Conservation (phyloP, 2,797 vertebrate genomes). For the Myoxocephalus aenaeus region DNA sequence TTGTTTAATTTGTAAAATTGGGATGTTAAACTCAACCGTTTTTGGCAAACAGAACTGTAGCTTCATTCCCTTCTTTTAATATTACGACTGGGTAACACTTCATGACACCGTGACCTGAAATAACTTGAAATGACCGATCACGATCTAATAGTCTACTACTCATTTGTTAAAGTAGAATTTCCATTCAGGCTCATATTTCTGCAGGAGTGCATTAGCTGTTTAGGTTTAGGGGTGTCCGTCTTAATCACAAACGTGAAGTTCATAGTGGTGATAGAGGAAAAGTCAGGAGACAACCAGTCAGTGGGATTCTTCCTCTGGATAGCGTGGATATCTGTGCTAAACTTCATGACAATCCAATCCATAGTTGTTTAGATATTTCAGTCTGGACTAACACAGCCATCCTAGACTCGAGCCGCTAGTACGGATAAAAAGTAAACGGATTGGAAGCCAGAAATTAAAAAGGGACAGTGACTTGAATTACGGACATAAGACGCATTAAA, state of each 20-base stretch:
- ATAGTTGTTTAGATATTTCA: not conserved
- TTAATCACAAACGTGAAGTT: not conserved
- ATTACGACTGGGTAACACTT: not conserved
- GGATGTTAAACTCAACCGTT: constrained; percentile 14
- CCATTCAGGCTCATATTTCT: not conserved
- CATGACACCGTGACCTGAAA: not conserved
- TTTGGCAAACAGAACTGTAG: constrained; percentile 11
- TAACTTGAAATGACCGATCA: not conserved
- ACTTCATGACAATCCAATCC: no score
- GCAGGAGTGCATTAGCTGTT: not conserved
- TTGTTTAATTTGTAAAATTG: constrained; percentile 12
- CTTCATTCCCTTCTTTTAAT: constrained; percentile 18
- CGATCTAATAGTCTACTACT: not conserved
- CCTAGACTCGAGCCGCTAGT: not conserved
- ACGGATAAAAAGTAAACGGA: not conserved
- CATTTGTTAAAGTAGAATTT: not conserved
- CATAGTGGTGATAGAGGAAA: not conserved
- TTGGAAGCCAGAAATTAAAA: not conserved
- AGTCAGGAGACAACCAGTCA: not conserved
- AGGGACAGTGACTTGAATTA: not conserved
- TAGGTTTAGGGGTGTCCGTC: not conserved
- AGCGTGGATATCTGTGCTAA: not conserved
- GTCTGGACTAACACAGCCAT: not conserved
- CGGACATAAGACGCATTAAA: not conserved
- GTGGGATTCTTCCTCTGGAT: not conserved